These are phyloP conservation scores for Gallirallus australis DNA, from an alignment of 2,797 vertebrate genomes.

Conservation along the genomic window DNA sequence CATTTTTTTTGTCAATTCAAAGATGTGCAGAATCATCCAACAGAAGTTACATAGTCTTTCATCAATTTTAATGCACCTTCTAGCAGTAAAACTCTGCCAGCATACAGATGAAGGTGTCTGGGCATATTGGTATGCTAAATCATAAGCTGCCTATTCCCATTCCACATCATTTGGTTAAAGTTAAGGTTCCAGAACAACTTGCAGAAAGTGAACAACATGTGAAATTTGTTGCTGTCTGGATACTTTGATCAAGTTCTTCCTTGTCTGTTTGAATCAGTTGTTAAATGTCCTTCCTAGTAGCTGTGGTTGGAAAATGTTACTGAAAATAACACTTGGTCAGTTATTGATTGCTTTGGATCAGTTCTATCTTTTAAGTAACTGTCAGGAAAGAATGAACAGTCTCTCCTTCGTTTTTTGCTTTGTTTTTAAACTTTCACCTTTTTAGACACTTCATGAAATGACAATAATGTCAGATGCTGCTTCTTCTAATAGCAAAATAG, in stretches of 20 bases:
- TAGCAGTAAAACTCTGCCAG: constrained; percentile 40
- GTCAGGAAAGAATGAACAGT: neutral
- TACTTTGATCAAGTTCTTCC: neutral
- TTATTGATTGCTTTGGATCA: neutral
- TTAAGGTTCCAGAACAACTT: constrained; percentile 60
- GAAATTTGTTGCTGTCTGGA: constrained; percentile 28
- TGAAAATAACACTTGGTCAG: neutral
- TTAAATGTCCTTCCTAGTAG: neutral
- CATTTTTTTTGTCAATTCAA: constrained; percentile 9
- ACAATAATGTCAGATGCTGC: neutral
- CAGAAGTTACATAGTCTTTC: constrained; percentile 2
- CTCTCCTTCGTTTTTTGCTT: neutral
- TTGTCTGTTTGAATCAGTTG: neutral
- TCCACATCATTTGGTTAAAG: constrained; percentile 30
- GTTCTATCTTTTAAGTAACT: neutral
- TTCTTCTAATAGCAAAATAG: neutral
- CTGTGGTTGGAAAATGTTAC: neutral
- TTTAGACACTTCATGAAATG: neutral
- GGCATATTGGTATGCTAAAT: constrained; percentile 40
- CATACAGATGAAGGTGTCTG: constrained; percentile 72
- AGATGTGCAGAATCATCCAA: neutral
- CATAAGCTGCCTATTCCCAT: constrained; percentile 39
- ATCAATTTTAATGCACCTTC: constrained; percentile 60
- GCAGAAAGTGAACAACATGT: constrained; percentile 30
- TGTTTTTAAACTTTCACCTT: neutral